Evolutionary conservation across 2,113 vertebrate genomes (phyloP), one percentile per base, ranked within the genome.

Genomic region (Pseudorectes ferrugineus): DNA sequence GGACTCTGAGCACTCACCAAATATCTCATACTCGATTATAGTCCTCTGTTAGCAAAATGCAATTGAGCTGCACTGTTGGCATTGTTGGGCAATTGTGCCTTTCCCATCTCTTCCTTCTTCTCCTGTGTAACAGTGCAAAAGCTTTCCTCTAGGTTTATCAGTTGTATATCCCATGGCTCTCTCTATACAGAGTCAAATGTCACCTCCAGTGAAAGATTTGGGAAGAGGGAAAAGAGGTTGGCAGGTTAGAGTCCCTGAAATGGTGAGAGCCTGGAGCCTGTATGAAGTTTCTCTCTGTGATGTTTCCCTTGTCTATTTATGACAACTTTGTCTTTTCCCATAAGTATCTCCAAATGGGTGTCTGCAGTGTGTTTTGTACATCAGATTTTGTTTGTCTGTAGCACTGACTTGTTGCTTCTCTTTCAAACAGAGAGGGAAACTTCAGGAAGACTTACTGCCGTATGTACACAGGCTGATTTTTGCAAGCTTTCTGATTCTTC

Each of bases 401-500:
- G 18, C 10, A 63, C 59, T 71, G 54, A 67, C 22, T 74, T 42
- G 10, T 26, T 14, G 2, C 3, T 2, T 48, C 15, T 84, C 43
- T 67, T 57, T 81, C 29, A 71, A 84, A 66, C 14, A 59, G 52
- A 71, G 28, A 24, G 29, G 52, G 28, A 79, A 82, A 61, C n/a
- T 87, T 93, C 77, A 82, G 79, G 52, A 85, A 57, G 52, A 11
- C 18, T 49, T 66, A 36, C 2, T 75, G 40, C 43, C n/a, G 3
- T 63, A 10, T 28, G 17, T 22, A 55, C 51, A n/a, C 12, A 43
- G 76, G 10, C 29, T 74, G 40, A 62, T 42, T 81, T 91, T 74
- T 84, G 35, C 61, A 84, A 87, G 22, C 25, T 58, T 80, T 74
- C 48, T 89, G 63, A 45, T 62, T 91, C 61, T 85, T 79, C 31